Evolutionary conservation across 1,140 invertebrate genomes (phyloP).

Genomic region (Atta cephalotes): DNA sequence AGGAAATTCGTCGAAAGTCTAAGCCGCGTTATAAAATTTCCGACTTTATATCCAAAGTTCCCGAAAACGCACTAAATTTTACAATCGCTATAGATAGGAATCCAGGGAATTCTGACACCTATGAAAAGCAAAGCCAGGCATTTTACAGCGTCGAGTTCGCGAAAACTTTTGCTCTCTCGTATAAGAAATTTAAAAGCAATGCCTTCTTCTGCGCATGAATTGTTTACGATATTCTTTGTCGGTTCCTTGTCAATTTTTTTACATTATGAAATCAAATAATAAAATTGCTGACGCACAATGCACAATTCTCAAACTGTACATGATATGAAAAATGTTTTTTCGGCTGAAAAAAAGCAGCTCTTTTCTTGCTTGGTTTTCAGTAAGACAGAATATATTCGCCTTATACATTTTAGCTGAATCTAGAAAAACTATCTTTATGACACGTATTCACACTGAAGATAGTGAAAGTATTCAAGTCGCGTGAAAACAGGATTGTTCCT

Average conservation of each 20-base stretch:
- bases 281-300: not conserved
- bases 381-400: not conserved
- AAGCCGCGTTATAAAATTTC: not conserved
- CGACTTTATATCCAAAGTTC: conserved; percentile 61
- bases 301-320: not conserved
- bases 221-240: conserved; percentile 23
- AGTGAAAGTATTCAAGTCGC: conserved; percentile 45
- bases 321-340: not conserved
- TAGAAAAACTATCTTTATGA: not conserved
- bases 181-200: conserved; percentile 48
- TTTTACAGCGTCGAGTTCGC: conserved; percentile 51
- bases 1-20: conserved; percentile 49
- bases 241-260: not conserved
- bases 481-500: conserved; percentile 25
- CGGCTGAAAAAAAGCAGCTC: not conserved
- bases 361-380: not conserved
- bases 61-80: conserved; percentile 59
- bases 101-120: conserved; percentile 48
- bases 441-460: not conserved
- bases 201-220: not conserved
- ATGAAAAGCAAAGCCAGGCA: conserved; percentile 45
- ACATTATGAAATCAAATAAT: not conserved
- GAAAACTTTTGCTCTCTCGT: conserved; percentile 36
- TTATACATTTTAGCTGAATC: not conserved
- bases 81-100: conserved; percentile 30